Conservation (phyloP, 2,113 vertebrate species). For the Halcyon malimbica region DNA sequence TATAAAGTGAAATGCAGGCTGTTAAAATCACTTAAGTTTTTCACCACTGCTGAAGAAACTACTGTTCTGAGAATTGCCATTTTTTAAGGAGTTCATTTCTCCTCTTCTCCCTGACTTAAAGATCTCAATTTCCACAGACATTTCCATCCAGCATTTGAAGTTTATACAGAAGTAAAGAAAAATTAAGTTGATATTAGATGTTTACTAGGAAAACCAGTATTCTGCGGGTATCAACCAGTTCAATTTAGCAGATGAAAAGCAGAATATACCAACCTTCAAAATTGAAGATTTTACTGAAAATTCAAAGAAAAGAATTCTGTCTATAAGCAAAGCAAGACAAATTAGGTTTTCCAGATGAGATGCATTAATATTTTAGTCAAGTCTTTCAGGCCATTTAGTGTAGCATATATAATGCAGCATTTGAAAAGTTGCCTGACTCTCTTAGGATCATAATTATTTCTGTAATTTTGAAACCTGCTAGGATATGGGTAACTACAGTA, state of each 20-base stretch:
- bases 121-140: not conserved
- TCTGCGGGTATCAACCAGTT: not conserved
- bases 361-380: slow-evolving; percentile 69
- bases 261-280: not conserved
- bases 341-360: not conserved
- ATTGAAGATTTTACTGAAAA: not conserved
- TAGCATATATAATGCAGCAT: slow-evolving; percentile 60
- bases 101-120: not conserved
- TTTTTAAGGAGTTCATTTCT: not conserved
- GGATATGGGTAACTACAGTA: slow-evolving; percentile 29
- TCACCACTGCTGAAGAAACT: not conserved
- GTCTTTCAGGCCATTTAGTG: slow-evolving; percentile 49
- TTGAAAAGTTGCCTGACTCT: slow-evolving; percentile 57
- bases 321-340: not conserved
- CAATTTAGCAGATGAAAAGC: not conserved
- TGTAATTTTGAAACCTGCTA: slow-evolving; percentile 57
- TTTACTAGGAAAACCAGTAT: not conserved
- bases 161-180: not conserved
- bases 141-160: not conserved
- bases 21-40: not conserved
- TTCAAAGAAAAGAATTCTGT: not conserved
- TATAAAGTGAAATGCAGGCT: not conserved
- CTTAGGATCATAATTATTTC: slow-evolving; percentile 59
- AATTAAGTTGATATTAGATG: not conserved
- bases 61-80: not conserved